phyloP scores from a whole-genome alignment of 2,888 invertebrate genomes.

The Agrochola circellaris region DNA sequence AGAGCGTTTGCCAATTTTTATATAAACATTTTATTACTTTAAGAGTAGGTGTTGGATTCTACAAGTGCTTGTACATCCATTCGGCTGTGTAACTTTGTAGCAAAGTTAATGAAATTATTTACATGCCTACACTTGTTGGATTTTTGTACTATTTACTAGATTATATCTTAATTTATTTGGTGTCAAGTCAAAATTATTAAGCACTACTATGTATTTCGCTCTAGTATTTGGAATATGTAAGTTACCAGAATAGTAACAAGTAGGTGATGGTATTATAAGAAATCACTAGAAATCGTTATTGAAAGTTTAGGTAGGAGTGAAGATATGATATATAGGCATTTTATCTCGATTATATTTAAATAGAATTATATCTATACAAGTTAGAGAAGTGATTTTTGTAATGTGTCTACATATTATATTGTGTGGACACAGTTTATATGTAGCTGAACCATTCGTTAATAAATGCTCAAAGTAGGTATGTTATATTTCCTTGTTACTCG shows the following conservation, averaged over 20 bases:
- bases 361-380: constrained; percentile 56
- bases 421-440: constrained; percentile 41
- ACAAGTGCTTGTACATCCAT: constrained; percentile 65
- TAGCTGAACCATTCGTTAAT: constrained; percentile 57
- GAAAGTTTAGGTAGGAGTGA: constrained; percentile 47
- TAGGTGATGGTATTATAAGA: constrained; percentile 70
- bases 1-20: constrained; percentile 72
- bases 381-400: constrained; percentile 56
- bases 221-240: constrained; percentile 58
- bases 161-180: constrained; percentile 57
- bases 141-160: constrained; percentile 59
- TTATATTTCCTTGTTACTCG: constrained; percentile 78
- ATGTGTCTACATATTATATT: constrained; percentile 51
- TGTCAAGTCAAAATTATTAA: constrained; percentile 55
- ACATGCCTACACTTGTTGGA: constrained; percentile 57
- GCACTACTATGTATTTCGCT: constrained; percentile 39
- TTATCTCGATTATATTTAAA: constrained; percentile 68
- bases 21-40: constrained; percentile 71
- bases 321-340: constrained; percentile 67
- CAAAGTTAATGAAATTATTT: constrained; percentile 52
- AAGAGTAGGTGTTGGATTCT: constrained; percentile 65
- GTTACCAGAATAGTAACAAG: constrained; percentile 66
- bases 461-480: constrained; percentile 84
- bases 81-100: constrained; percentile 72
- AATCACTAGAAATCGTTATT: constrained; percentile 55